Evolutionary conservation across 2,888 invertebrate species (phyloP), one percentile per base, ranked within the genome.

Genomic region (Acrobasis repandana): DNA sequence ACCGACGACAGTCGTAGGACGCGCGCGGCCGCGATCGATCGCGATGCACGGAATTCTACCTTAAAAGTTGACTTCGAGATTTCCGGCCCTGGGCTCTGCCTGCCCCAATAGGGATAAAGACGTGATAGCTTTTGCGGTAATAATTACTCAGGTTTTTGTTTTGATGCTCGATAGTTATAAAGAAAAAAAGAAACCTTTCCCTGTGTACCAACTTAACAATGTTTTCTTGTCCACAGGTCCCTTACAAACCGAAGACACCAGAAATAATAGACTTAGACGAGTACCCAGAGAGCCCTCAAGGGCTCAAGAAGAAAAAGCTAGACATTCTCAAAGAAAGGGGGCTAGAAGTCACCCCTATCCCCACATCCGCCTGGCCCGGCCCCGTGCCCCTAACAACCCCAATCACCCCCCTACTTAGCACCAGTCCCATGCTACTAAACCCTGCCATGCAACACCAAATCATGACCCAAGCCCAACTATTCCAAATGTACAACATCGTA

Each of bases 271-370:
- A 94, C 70, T 80, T 95, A 9, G 95, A 95, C 74, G 90, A 92
- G 48, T 93, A 93, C 68, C 92, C 92, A 0, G 92, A 92, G 58
- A 90, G 88, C 58, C 92, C 90, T 0, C 90, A 89, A 61, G 77
- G 82, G 0, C 75, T 88, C 14, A 93, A 95, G 66, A 95, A 95
- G 82, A 94, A 95, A 66, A 96, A 96, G 74, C 87, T 96, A 9
- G 96, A 96, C 68, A 96, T 96, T 50, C 87, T 96, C 47, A 95
- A 95, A 62, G 95, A 96, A 72, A 93, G 96, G 14, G 96, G 96
- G 0, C 84, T 96, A 4, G 96, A 96, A 76, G 96, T 96, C 1
- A 96, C 96, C 0, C 94, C 96, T 0, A 93, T 96, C 0, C 88
- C 92, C 16, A 14, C 43, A 5, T 64, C 75, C 28, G 80, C 67